Base-by-base conservation (phyloP, 2,113 vertebrate species). In the Prionailurus bengalensis region DNA sequence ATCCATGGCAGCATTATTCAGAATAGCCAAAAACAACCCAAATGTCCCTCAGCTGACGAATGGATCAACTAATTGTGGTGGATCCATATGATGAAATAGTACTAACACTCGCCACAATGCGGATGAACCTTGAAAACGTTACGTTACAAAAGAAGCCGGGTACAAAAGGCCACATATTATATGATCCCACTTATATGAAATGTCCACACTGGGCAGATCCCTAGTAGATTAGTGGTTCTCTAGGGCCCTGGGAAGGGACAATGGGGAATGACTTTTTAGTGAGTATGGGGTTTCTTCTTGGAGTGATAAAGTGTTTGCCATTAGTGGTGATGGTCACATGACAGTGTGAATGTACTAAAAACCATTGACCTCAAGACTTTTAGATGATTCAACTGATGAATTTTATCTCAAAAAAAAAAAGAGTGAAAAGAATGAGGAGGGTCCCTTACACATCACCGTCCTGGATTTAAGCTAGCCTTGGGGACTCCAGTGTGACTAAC, bases 111-210 rank as follows among this genome's bases (percentile, higher is more conserved):
- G 1, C 39, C 78, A 31, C 31, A n/a, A 29, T 7, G 23, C 13
- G 36, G 31, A 45, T 39, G 48, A 74, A 17, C 17, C 61, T 91
- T 58, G 83, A 61, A 76, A 86, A 61, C 16, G 76, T 39, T 51
- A 65, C n/a, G 17, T 51, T 27, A 71, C 16, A 13, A 89, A 95
- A 88, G 66, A 81, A 89, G 61, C 61, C 42, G 95, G 89, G 65
- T 16, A 85, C 66, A 83, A 42, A 95, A 66, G 36, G 33, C 61
- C n/a, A 61, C 39, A 21, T 82, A 61, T 31, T 73, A 4, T 82
- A 7, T 93, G 48, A 95, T 73, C 91, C 51, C n/a, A 39, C 85
- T 78, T 91, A 53, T n/a, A 29, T 55, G 70, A 89, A 95, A 93
- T 71, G 48, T 82, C 79, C 79, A 84, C 95, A 97, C 80, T 0